Conservation (phyloP, 2,888 invertebrate species). For the Brachypalpus laphriformis region DNA sequence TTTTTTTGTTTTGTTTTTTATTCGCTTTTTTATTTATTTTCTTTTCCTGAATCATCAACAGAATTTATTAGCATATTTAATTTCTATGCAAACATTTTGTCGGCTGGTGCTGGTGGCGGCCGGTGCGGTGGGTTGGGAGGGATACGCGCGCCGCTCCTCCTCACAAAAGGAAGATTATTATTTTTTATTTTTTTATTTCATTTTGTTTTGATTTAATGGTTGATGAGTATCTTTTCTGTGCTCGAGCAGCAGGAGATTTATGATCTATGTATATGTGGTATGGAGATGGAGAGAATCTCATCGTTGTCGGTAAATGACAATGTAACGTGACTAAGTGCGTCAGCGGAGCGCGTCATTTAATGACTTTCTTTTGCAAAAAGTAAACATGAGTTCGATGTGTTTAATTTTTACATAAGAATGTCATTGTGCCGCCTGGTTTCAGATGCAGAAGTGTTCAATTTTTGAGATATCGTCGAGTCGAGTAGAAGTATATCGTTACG, state of each 20-base stretch:
- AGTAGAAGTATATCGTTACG: slow-evolving; percentile 21
- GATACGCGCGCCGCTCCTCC: neutral
- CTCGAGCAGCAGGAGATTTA: slow-evolving; percentile 47
- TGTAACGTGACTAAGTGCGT: slow-evolving; percentile 30
- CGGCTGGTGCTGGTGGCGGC: neutral
- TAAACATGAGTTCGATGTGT: neutral
- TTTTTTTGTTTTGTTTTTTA: too few species aligned
- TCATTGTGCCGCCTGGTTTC: neutral
- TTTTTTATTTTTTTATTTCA: neutral
- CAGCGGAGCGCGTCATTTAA: slow-evolving; percentile 31
- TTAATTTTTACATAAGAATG: slow-evolving; percentile 13
- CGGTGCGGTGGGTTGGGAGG: neutral
- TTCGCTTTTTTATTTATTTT: slow-evolving; percentile 42
- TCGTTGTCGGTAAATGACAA: slow-evolving; percentile 9
- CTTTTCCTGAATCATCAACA: slow-evolving; percentile 62
- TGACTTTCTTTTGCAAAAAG: slow-evolving; percentile 6
- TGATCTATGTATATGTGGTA: slow-evolving; percentile 22
- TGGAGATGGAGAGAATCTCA: neutral
- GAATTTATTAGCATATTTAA: slow-evolving; percentile 71
- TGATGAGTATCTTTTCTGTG: slow-evolving; percentile 40
- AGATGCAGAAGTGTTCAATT: slow-evolving; percentile 10
- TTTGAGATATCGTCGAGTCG: neutral
- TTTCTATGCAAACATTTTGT: slow-evolving; percentile 65
- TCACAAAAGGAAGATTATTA: slow-evolving; percentile 7
- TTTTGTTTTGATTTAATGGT: slow-evolving; percentile 12